Percentiles rank a stretch among this genome's conserved stretches.
Evolutionary conservation across 2,113 vertebrate species (phyloP).

Genomic region (Psilopsiagon aurifrons): DNA sequence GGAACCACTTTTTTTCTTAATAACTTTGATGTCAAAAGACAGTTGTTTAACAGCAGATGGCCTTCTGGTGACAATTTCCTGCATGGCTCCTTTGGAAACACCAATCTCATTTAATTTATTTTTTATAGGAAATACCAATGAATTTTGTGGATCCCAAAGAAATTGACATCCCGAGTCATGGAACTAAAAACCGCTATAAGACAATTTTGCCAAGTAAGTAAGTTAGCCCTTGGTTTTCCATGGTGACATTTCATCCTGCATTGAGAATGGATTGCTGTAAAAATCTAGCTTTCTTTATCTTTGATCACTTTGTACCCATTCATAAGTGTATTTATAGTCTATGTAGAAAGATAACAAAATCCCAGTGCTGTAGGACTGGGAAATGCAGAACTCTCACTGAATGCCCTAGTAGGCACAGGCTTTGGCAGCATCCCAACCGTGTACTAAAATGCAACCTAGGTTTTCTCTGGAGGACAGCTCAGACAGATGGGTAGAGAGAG

Average conservation of each 20-base stretch:
- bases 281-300: neutral
- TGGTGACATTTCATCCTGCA: neutral
- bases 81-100: constrained; percentile 58
- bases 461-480: neutral
- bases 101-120: constrained; percentile 64
- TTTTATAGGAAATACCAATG: constrained; percentile 95
- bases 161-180: constrained; percentile 90
- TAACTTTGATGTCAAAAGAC: constrained; percentile 68
- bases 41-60: constrained; percentile 52
- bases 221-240: constrained; percentile 1
- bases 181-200: constrained; percentile 97
- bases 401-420: neutral
- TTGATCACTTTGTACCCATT: neutral
- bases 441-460: neutral
- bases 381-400: neutral
- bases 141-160: constrained; percentile 98
- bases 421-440: neutral
- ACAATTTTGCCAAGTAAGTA: constrained; percentile 98
- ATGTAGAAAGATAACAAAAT: neutral
- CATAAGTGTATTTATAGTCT: neutral
- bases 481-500: neutral
- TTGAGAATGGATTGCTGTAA: neutral
- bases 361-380: neutral
- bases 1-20: constrained; percentile 57
- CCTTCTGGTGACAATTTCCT: constrained; percentile 68